A percentile compares a stretch with the other conserved stretches of the same genome.
These are phyloP conservation scores for Dermatemys mawii DNA, from an alignment of 2,113 vertebrate genomes.

Conservation along the genomic window DNA sequence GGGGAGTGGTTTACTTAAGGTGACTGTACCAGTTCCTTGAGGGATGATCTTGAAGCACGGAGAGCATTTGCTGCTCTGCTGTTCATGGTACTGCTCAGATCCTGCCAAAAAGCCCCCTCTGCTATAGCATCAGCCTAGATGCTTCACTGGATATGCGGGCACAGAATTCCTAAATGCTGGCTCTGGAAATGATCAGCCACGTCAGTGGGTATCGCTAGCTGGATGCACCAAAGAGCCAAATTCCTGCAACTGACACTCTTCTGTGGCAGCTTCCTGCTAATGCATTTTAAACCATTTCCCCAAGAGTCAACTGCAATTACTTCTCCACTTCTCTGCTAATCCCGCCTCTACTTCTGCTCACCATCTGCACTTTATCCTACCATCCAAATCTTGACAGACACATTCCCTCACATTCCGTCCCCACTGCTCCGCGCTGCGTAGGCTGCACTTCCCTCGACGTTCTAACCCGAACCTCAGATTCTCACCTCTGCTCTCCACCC, in stretches of 20 bases:
- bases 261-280: background rate
- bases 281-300: background rate
- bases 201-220: background rate
- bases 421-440: background rate
- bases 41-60: background rate
- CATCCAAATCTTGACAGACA: background rate
- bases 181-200: background rate
- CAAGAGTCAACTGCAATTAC: background rate
- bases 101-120: background rate
- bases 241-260: background rate
- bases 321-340: background rate
- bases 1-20: background rate
- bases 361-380: background rate
- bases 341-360: background rate
- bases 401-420: background rate
- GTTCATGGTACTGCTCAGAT: background rate
- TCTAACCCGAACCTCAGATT: background rate
- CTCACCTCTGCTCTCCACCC: background rate
- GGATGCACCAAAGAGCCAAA: background rate
- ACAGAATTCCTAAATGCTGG: background rate
- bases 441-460: background rate
- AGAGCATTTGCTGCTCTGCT: background rate
- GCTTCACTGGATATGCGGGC: background rate
- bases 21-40: background rate
- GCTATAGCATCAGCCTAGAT: background rate